Evolutionary conservation across 2,888 invertebrate species (phyloP).

Genomic region (Blera fallax): DNA sequence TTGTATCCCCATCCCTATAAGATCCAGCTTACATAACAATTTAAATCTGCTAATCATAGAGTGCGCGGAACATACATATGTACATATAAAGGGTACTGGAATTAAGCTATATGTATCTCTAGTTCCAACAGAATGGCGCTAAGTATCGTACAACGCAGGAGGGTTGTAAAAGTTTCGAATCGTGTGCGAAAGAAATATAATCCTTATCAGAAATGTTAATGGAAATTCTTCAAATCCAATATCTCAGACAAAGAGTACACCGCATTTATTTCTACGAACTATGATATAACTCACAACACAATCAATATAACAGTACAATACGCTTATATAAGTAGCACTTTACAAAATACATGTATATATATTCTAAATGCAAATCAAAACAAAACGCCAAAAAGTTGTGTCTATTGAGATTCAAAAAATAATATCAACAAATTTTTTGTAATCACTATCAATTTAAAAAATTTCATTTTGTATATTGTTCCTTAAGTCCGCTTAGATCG

Average conservation of each 20-base stretch:
- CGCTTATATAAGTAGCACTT: slow-evolving; percentile 19
- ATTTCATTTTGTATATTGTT: slow-evolving; percentile 59
- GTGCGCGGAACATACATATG: too few relatives aligned
- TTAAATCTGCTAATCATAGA: too few relatives aligned
- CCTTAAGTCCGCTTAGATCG: slow-evolving; percentile 77
- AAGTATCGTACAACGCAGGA: too few relatives aligned
- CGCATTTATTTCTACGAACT: slow-evolving; percentile 17
- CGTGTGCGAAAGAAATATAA: too few relatives aligned
- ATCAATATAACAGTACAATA: slow-evolving; percentile 21
- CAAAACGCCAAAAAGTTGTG: not conserved
- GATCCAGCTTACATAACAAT: too few relatives aligned
- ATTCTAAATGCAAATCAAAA: slow-evolving; percentile 42
- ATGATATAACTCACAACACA: slow-evolving; percentile 40
- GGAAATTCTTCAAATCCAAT: not conserved
- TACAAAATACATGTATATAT: slow-evolving; percentile 16
- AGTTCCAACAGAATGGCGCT: too few relatives aligned
- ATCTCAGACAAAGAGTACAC: slow-evolving; percentile 18
- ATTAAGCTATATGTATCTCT: too few relatives aligned
- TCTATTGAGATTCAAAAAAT: slow-evolving; percentile 9
- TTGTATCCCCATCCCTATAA: too few relatives aligned
- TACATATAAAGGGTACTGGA: too few relatives aligned
- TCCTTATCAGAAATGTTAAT: too few relatives aligned
- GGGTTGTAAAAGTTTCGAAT: too few relatives aligned
- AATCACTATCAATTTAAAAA: slow-evolving; percentile 3
- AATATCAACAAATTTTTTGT: not conserved